These are phyloP conservation scores for Neosilurus mollespiculum DNA, from an alignment of 2,797 vertebrate genomes.

Conservation along the genomic window DNA sequence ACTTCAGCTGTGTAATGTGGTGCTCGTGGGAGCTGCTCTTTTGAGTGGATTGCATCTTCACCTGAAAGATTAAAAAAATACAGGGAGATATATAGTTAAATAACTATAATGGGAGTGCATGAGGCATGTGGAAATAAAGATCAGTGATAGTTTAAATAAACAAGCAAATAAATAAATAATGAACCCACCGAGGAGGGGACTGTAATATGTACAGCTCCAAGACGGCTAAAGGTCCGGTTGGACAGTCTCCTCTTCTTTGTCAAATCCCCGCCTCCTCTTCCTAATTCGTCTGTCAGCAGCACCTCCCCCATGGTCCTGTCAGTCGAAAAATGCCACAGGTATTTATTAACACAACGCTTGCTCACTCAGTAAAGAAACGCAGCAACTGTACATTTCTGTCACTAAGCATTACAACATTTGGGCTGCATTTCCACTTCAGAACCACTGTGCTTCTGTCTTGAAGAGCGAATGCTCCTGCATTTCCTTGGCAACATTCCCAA, in stretches of 20 bases:
- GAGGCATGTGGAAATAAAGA: background rate
- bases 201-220: constrained; percentile 79
- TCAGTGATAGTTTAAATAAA: too few relatives aligned
- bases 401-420: constrained; percentile 55
- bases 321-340: constrained; percentile 68
- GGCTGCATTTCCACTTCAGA: constrained; percentile 67
- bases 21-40: constrained; percentile 68
- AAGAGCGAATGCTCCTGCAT: constrained; percentile 67
- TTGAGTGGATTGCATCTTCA: constrained; percentile 79
- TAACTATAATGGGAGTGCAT: background rate
- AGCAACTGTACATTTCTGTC: background rate
- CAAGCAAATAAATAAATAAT: background rate
- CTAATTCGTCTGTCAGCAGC: constrained; percentile 81
- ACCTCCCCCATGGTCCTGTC: constrained; percentile 81
- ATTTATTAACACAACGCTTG: constrained; percentile 52
- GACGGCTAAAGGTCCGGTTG: constrained; percentile 74
- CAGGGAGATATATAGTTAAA: too few relatives aligned
- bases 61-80: constrained; percentile 65
- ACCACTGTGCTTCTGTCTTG: constrained; percentile 55
- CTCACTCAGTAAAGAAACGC: background rate
- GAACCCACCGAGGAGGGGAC: constrained; percentile 5
- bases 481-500: constrained; percentile 66
- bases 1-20: constrained; percentile 79
- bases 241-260: constrained; percentile 85
- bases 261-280: constrained; percentile 67